phyloP scores from a whole-genome alignment of 2,797 vertebrate species.

The Manis javanica region DNA sequence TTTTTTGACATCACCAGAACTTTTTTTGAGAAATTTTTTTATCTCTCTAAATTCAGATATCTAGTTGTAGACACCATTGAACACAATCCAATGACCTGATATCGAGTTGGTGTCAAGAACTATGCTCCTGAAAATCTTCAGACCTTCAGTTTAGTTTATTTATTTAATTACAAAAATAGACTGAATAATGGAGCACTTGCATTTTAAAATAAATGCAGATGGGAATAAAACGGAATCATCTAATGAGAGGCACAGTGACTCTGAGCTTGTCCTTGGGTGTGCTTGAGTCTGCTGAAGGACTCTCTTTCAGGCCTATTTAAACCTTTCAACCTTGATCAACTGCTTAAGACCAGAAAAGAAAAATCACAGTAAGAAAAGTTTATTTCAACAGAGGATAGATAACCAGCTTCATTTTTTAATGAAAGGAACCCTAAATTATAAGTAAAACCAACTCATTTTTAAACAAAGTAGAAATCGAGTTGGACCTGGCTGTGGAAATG shows the following conservation, averaged over 20 bases:
- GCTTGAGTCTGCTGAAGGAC: background rate
- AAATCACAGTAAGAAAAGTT: background rate
- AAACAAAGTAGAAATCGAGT: background rate
- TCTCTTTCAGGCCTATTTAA: background rate
- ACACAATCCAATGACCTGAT: background rate
- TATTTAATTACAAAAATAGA: constrained; percentile 22
- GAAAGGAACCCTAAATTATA: background rate
- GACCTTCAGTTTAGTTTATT: background rate
- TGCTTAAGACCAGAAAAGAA: background rate
- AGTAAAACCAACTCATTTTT: constrained; percentile 36
- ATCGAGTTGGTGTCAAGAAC: background rate
- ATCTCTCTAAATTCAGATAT: background rate
- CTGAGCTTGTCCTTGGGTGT: background rate
- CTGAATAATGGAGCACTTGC: background rate
- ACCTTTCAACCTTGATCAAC: background rate
- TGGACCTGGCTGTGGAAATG: background rate
- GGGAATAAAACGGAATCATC: background rate
- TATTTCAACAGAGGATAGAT: background rate
- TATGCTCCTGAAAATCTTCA: background rate
- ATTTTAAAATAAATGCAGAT: background rate
- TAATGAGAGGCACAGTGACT: background rate
- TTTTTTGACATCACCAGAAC: background rate
- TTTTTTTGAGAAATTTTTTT: background rate
- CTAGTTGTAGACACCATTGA: background rate
- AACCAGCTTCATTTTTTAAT: background rate